Evolutionary conservation across 2,113 vertebrate species (phyloP).

Genomic region (Myiagra hebetior): DNA sequence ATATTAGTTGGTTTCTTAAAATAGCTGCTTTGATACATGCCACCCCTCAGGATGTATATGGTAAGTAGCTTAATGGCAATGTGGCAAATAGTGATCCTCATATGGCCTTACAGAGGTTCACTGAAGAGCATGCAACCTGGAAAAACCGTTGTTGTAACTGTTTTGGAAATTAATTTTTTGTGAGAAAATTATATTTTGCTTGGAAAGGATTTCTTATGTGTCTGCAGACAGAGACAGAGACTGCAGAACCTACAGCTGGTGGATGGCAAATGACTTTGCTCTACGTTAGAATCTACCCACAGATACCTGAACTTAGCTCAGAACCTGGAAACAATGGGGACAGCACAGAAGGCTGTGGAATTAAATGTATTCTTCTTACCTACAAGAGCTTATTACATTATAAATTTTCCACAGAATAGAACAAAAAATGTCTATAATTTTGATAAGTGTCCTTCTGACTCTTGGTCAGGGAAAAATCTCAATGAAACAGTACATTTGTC

Average conservation of each 20-base stretch:
- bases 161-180: neutral
- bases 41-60: fast-evolving
- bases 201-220: neutral
- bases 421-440: neutral
- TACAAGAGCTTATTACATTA: neutral
- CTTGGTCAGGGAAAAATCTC: neutral
- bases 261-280: neutral
- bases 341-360: neutral
- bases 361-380: neutral
- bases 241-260: neutral
- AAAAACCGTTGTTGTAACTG: neutral
- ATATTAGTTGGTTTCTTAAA: neutral
- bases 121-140: neutral
- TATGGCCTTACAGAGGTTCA: neutral
- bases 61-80: neutral
- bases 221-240: neutral
- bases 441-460: neutral
- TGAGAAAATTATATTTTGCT: neutral
- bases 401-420: neutral
- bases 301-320: neutral
- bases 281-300: neutral
- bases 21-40: neutral
- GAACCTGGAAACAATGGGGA: neutral
- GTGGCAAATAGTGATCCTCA: neutral
- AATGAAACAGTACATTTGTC: neutral